Evolutionary conservation across 2,888 invertebrate species (phyloP), one percentile per base, ranked within the genome.

Genomic region (Oscheius onirici): DNA sequence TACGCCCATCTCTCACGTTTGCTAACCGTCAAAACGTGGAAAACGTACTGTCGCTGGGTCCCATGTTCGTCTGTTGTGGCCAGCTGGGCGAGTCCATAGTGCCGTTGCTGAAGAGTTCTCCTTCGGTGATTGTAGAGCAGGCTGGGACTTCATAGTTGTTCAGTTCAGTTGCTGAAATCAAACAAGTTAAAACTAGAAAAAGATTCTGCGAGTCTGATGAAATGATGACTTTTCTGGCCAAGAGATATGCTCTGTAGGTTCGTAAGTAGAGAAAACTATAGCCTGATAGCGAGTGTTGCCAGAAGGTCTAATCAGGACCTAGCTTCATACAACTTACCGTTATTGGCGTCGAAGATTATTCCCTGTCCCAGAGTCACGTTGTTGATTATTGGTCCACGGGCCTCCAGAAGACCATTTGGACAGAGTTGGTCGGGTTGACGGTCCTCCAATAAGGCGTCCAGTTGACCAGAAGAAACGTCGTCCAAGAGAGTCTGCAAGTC

Each of bases 401-500:
- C 55, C 40, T 69, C 52, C 15, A 26, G 26, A 3, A 46, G 26
- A 0, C 66, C 34, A 10, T 74, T 72, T 13, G 74, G 72, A 40
- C 54, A 61, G 17, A 61, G 41, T 20, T 69, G 69, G 43, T 80
- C 75, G 28, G 80, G 69, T 54, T 79, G 72, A 11, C 77, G 71
- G 20, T 71, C 75, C 57, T 78, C 78, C 51, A 34, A 34, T 8
- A 34, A 34, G 8, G 34, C 34, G 8, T 34, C 34, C 5, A 34
- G 34, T 8, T 34, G 34, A 34, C 34, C 34, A 8, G 34, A 34
- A 34, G 34, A 34, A 6, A 82, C 72, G 57, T 81, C 82, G 13
- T 79, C 77, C 44, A 81, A 58, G 20, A 82, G 60, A 8, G 78
- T 78, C 11, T 76, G 76, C 57, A 82, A 68, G 54, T 82, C 82